Evolutionary conservation across 2,113 vertebrate genomes (phyloP), one percentile per base, ranked within the genome.

Genomic region (Terrapene triunguis): DNA sequence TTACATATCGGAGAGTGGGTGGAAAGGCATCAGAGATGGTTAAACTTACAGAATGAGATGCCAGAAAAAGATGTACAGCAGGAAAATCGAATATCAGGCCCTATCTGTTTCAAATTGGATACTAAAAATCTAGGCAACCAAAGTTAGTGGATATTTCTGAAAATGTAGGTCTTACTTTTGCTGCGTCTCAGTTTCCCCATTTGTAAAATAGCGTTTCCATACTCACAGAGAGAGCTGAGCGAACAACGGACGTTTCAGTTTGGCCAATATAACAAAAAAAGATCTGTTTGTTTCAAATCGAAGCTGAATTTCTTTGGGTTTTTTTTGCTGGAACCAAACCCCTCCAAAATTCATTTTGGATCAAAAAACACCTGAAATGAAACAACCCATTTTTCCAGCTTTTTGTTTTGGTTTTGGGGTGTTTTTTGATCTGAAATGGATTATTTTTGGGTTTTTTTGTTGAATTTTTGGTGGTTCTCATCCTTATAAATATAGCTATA

Each of bases 191-290:
- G 72, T 62, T 94, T 86, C 10, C 42, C 69, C 22, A 27, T 57
- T 80, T 89, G 21, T 89, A 92, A 93, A 94, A 94, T 13, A 93
- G 0, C 80, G 44, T 84, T 94, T 93, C 82, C 74, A 72, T 88
- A 86, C 35, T 84, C 90, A 55, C 35, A 38, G 32, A 65, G 16
- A 35, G 13, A n/a, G 35, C 65, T 38, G 35, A 69, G 65, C 6
- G 19, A 69, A 69, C 65, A 38, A 10, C 35, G 19, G 35, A 69
- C n/a, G 5, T n/a, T 69, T 69, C 62, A n/a, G 4, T n/a, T 69
- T 9, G 35, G 35, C 35, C 35, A 38, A n/a, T 21, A n/a, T 69
- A 17, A n/a, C 19, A 69, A 69, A n/a, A 62, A 65, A 69, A n/a
- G 14, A n/a, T 69, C 35, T 10, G 35, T 69, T n/a, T 69, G 65